Percentiles rank a stretch among this genome's conserved stretches.
These are phyloP conservation scores for Tridacna gigas DNA, from an alignment of 2,888 invertebrate species.

Conservation along the genomic window DNA sequence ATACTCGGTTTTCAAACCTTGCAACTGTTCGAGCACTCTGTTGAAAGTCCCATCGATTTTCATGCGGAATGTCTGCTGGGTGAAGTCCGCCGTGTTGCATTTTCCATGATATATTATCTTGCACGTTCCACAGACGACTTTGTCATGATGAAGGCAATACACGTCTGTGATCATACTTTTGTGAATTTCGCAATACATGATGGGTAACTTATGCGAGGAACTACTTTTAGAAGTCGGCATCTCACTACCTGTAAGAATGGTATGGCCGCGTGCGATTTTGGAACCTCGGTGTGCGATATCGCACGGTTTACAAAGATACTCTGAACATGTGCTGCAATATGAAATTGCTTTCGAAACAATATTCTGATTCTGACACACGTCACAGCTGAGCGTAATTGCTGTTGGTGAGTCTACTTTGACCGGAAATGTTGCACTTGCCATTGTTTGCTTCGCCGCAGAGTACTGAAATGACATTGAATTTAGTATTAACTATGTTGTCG, in stretches of 20 bases:
- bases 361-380: background rate
- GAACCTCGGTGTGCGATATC: background rate
- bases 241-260: background rate
- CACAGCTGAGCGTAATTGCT: background rate
- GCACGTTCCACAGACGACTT: background rate
- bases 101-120: background rate
- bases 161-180: background rate
- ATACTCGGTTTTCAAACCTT: background rate
- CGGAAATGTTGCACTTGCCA: no score
- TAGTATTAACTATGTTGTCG: no score
- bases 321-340: background rate
- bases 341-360: background rate
- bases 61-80: background rate
- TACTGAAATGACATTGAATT: no score
- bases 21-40: background rate
- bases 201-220: no score
- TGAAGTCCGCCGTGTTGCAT: background rate
- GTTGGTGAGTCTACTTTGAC: no score
- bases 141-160: background rate
- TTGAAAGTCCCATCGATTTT: background rate
- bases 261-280: background rate
- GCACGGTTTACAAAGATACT: background rate
- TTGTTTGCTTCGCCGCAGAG: no score
- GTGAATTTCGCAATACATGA: background rate
- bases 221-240: no score